phyloP scores from a whole-genome alignment of 2,888 invertebrate genomes.

The Hetaerina titia region DNA sequence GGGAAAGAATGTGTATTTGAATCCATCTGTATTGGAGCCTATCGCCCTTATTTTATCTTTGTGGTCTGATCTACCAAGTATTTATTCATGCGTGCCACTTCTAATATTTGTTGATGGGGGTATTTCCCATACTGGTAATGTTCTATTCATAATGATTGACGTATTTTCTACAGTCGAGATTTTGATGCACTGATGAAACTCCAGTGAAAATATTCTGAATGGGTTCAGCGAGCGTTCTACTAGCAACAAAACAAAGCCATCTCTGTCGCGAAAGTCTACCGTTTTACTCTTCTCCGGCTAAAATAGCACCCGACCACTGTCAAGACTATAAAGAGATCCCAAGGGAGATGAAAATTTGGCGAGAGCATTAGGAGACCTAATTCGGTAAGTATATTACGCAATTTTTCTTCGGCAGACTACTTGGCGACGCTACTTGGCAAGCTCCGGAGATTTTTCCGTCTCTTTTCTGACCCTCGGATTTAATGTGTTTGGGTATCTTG shows the following conservation, averaged over 20 bases:
- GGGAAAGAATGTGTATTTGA: too few relatives aligned
- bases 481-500: too few relatives aligned
- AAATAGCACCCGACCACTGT: neutral
- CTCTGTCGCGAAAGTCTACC: neutral
- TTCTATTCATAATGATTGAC: too few relatives aligned
- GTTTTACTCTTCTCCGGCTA: neutral
- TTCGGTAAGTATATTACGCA: neutral
- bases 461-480: neutral
- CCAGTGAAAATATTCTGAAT: too few relatives aligned
- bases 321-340: neutral
- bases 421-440: neutral
- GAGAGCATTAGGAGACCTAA: neutral
- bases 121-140: too few relatives aligned
- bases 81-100: too few relatives aligned
- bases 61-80: too few relatives aligned
- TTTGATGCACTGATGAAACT: too few relatives aligned
- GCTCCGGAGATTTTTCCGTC: neutral
- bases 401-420: neutral
- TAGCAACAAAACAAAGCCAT: neutral
- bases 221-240: neutral
- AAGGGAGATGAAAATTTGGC: neutral
- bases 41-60: too few relatives aligned
- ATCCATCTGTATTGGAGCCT: too few relatives aligned
- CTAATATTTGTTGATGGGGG: too few relatives aligned
- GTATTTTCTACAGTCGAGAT: too few relatives aligned